phyloP scores from a whole-genome alignment of 2,113 vertebrate species.

The Xenotilapia caudafasciata region DNA sequence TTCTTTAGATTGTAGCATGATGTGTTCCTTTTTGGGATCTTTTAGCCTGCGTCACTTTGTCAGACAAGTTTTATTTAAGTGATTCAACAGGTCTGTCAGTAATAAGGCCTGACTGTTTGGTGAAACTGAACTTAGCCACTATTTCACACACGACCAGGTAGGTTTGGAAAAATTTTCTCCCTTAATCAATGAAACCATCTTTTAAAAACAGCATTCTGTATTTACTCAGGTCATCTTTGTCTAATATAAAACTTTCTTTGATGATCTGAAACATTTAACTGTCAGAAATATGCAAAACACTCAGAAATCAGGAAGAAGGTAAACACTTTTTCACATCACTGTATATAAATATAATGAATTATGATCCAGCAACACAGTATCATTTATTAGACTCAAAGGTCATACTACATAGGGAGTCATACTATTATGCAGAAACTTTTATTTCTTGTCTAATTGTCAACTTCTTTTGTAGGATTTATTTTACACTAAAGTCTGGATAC shows the following conservation, averaged over 20 bases:
- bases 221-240: neutral
- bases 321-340: neutral
- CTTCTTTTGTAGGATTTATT: neutral
- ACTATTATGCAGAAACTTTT: neutral
- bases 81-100: neutral
- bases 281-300: neutral
- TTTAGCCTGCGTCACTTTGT: neutral
- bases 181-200: neutral
- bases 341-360: neutral
- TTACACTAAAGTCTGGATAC: neutral
- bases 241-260: neutral
- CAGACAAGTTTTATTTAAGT: neutral
- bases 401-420: neutral
- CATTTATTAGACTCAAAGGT: neutral
- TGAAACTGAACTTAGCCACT: neutral
- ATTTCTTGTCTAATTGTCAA: accelerated
- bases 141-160: neutral
- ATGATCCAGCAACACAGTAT: accelerated
- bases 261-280: neutral
- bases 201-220: neutral
- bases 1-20: neutral
- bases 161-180: accelerated
- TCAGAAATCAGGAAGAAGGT: neutral
- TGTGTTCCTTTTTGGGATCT: neutral
- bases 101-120: neutral